A percentile compares a stretch with the other conserved stretches of the same genome.
These are phyloP conservation scores for Bujurquina vittata DNA, from an alignment of 2,113 vertebrate species.

Conservation along the genomic window DNA sequence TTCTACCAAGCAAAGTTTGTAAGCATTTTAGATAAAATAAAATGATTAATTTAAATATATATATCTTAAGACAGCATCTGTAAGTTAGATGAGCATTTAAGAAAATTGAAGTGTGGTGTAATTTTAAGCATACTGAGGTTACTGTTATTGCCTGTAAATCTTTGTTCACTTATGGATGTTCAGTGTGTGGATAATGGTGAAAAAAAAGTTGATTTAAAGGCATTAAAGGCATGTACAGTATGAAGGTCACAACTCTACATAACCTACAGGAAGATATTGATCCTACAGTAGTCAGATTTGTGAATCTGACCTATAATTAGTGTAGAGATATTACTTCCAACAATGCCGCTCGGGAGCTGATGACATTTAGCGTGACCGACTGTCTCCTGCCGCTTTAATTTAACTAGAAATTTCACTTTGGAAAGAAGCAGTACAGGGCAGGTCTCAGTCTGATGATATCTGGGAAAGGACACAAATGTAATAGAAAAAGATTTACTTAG, in stretches of 20 bases:
- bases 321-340: neutral
- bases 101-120: no score
- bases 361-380: neutral
- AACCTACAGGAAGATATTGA: neutral
- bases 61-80: no score
- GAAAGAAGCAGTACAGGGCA: neutral
- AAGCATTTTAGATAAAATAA: no score
- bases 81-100: no score
- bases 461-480: neutral
- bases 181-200: no score
- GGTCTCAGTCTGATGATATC: neutral
- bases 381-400: neutral
- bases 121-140: no score
- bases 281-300: neutral
- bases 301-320: neutral
- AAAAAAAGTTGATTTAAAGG: neutral
- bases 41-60: no score
- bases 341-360: neutral
- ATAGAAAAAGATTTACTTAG: neutral
- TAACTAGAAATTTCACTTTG: neutral
- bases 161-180: no score
- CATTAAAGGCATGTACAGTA: no score
- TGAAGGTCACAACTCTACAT: neutral
- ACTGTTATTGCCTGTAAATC: no score
- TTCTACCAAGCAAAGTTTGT: neutral